Conservation (phyloP, 2,797 vertebrate species). For the Molossus molossus region DNA sequence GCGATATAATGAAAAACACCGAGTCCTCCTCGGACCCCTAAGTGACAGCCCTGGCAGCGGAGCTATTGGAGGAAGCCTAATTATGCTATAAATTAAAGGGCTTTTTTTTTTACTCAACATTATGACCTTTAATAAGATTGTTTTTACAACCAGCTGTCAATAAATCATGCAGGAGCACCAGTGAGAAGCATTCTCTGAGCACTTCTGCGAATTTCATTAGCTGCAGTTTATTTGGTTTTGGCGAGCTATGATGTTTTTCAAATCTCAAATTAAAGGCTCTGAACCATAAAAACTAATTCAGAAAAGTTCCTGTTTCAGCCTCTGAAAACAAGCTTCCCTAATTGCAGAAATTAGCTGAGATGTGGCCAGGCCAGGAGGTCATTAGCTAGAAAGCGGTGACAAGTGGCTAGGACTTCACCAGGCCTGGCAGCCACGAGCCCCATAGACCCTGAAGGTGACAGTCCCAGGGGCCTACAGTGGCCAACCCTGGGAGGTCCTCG, state of each 20-base stretch:
- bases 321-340: constrained; percentile 88
- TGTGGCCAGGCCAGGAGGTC: constrained; percentile 88
- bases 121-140: constrained; percentile 94
- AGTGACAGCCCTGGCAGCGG: constrained; percentile 90
- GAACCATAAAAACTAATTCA: constrained; percentile 91
- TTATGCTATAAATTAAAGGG: constrained; percentile 93
- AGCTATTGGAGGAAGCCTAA: constrained; percentile 92
- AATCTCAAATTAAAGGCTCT: constrained; percentile 91
- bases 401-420: constrained; percentile 63
- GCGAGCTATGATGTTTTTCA: constrained; percentile 90
- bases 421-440: neutral
- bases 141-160: constrained; percentile 94
- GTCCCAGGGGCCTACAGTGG: neutral
- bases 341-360: constrained; percentile 91
- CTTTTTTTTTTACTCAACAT: constrained; percentile 90
- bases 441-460: constrained; percentile 31
- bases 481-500: neutral
- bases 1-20: constrained; percentile 92
- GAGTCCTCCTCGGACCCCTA: constrained; percentile 87
- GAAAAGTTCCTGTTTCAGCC: constrained; percentile 89
- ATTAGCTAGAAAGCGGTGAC: constrained; percentile 83
- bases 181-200: constrained; percentile 90
- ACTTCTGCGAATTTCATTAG: constrained; percentile 92
- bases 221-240: constrained; percentile 91
- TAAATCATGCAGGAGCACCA: constrained; percentile 92